Evolutionary conservation across 35 echinoderm and acorn worm species (phyloP), one percentile per base, ranked within the genome.

Genomic region (Chiridota heheva): DNA sequence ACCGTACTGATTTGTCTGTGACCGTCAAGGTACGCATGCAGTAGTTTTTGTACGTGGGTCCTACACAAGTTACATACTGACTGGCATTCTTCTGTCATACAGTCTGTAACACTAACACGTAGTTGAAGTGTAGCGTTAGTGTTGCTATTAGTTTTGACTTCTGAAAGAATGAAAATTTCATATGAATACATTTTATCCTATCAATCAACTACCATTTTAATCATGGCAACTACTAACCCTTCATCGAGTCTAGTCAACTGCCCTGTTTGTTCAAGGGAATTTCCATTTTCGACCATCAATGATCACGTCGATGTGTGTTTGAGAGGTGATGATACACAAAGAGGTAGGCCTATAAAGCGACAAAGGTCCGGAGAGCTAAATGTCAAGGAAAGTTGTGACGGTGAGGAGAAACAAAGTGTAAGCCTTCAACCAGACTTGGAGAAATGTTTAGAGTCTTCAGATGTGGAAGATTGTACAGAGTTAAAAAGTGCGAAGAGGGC

Each of bases 221-320:
- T n/a, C n/a, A n/a, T n/a, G n/a, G n/a, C n/a, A n/a, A n/a, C n/a
- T n/a, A n/a, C n/a, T n/a, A n/a, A n/a, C n/a, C n/a, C n/a, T n/a
- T n/a, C n/a, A n/a, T n/a, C n/a, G n/a, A n/a, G n/a, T n/a, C 65
- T 26, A 5, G 75, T 78, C 28, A 24, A 7, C 62, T 78, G 75
- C 27, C 75, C 75, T n/a, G 53, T 78, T 8, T 78, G 75, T 20
- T 78, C 75, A 0, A 78, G 41, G 25, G 48, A 78, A 36, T 38
- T 78, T 40, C 53, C 75, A 24, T 17, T 78, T 40, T 13, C 58
- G 29, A 61, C 22, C 51, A 78, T 78, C 20, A 78, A 78, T 40
- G n/a, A 30, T 36, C 75, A 78, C 29, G 47, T 78, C 12, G 75
- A 78, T 61, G 29, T 58, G 8, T 78, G 75, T 61, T 36, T 78